Base-by-base conservation (phyloP, 2,888 invertebrate species). In the Tetropium fuscum region DNA sequence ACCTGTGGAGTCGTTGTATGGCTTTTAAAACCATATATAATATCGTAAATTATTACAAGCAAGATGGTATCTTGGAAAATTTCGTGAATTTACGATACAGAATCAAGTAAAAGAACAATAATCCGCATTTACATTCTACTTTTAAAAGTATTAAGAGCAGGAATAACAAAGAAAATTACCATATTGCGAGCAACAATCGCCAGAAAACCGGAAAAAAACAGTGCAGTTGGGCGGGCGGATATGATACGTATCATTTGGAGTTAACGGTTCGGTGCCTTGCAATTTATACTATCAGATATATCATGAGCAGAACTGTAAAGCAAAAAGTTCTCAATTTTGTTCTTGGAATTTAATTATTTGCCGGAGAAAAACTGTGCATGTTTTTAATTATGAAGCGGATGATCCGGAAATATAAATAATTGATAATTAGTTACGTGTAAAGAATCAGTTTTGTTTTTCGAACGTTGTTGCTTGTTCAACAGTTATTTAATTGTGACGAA, bases 141-240 rank as follows among this genome's bases (percentile, higher is more conserved):
- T 15, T 48, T 36, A 22, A 20, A 3, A 47, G 19, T n/a, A 27
- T 25, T 36, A 48, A 16, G 25, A 36, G 4, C 13, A 48, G 34
- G 38, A 38, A 15, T 36, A 48, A 40, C 41, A 53, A 43, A 43
- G 53, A 53, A 41, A 53, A 53, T 53, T 53, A 53, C 53, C 53
- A 53, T 53, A 53, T 22, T 36, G 36, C 15, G 34, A 36, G 48
- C 22, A 48, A 48, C 48, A 48, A 36, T 48, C 48, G 20, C 22
- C 48, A 48, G 36, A 27, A 16, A 25, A 16, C 13, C 53, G 30
- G 30, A 53, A 53, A 53, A 53, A 43, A 48, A 22, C 53, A 53
- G 30, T 43, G 41, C 53, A 43, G 27, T 43, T 27, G 40, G 41
- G 53, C 53, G 40, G 27, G 27, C 43, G 53, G 40, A 53, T 53